Conservation (phyloP, 2,113 vertebrate species). For the Dicaeum eximium region DNA sequence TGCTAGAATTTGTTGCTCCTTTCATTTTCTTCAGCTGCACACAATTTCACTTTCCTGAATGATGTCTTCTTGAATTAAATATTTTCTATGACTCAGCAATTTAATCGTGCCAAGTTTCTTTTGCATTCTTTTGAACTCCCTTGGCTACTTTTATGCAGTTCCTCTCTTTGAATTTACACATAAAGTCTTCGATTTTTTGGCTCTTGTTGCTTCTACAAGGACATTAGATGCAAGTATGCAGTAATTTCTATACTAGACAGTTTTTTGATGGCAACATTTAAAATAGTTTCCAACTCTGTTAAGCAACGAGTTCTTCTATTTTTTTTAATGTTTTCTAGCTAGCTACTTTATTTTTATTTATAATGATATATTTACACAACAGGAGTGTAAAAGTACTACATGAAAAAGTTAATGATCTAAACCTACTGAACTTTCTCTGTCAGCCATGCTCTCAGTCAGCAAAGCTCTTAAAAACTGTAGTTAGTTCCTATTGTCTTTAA, state of each 20-base stretch:
- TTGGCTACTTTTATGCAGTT: neutral
- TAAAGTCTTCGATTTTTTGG: neutral
- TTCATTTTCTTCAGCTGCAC: neutral
- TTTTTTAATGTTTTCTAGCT: neutral
- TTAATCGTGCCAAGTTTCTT: neutral
- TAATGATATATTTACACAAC: fast-evolving
- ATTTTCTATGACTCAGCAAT: constrained; percentile 5
- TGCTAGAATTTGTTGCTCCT: neutral
- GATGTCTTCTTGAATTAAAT: neutral
- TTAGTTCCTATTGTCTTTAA: neutral
- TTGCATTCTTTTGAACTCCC: neutral
- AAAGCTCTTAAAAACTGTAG: neutral
- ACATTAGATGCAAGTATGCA: neutral
- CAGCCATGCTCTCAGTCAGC: neutral
- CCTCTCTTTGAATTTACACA: neutral
- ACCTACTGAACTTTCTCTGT: neutral
- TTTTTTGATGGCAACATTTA: neutral
- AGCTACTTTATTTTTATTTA: neutral
- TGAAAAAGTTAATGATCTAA: neutral
- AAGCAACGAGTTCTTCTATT: neutral
- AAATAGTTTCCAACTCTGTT: neutral
- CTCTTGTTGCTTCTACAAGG: neutral
- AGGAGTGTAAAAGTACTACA: neutral
- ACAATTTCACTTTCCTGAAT: neutral
- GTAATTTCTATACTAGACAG: neutral